Conservation (phyloP, 2,888 invertebrate species). For the Cyclophora albipunctata region DNA sequence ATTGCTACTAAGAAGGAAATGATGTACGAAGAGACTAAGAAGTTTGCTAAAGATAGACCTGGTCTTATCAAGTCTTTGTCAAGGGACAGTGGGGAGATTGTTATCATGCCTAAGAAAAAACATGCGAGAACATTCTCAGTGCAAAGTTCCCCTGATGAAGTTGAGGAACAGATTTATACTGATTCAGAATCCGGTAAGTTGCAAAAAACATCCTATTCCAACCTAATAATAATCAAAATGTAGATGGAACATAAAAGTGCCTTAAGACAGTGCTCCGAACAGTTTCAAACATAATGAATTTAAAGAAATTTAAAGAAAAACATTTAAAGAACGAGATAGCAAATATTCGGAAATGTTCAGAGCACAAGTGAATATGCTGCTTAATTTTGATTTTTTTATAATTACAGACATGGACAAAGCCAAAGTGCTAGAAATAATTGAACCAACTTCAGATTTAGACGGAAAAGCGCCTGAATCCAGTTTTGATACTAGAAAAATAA, state of each 20-base stretch:
- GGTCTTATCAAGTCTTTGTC: slow-evolving; percentile 65
- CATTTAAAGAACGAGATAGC: too few relatives aligned
- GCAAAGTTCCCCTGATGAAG: slow-evolving; percentile 71
- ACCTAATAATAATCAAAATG: too few relatives aligned
- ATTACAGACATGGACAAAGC: slow-evolving; percentile 70
- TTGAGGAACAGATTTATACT: slow-evolving; percentile 71
- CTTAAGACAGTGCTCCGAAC: too few relatives aligned
- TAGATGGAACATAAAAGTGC: too few relatives aligned
- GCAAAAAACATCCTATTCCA: background rate
- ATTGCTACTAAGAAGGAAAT: slow-evolving; percentile 44
- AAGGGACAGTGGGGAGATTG: slow-evolving; percentile 63
- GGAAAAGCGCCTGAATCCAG: slow-evolving; percentile 51
- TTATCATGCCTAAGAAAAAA: slow-evolving; percentile 68
- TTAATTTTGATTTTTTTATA: too few relatives aligned
- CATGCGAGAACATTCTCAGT: slow-evolving; percentile 67
- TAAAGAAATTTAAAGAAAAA: too few relatives aligned
- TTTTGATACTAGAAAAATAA: slow-evolving; percentile 63
- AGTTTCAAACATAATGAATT: too few relatives aligned
- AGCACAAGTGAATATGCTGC: too few relatives aligned
- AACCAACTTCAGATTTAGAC: slow-evolving; percentile 61
- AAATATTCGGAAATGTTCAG: too few relatives aligned
- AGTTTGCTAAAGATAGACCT: slow-evolving; percentile 51
- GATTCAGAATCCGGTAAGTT: slow-evolving; percentile 67
- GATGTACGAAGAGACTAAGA: slow-evolving; percentile 46
- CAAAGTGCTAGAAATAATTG: slow-evolving; percentile 70